phyloP scores from a whole-genome alignment of 2,797 vertebrate species.

The Hyperoplus immaculatus region DNA sequence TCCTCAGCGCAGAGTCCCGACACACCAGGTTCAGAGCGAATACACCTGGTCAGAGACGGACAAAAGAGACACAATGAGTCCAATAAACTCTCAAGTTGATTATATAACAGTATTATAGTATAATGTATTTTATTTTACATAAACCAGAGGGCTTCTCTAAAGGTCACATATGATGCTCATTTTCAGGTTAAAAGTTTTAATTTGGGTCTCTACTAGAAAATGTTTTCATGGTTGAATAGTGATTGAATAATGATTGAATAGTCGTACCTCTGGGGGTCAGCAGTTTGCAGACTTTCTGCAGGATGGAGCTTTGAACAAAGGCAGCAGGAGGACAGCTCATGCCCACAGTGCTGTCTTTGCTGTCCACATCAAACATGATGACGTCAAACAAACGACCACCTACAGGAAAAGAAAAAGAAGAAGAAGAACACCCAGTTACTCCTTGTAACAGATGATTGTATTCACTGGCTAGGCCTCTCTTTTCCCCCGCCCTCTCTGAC shows the following conservation, averaged over 20 bases:
- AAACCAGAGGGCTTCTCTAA: too few species aligned
- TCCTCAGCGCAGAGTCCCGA: conserved; percentile 88
- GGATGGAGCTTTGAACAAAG: conserved; percentile 90
- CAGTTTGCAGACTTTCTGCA: conserved; percentile 89
- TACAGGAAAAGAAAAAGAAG: conserved; percentile 54
- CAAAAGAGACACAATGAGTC: neutral
- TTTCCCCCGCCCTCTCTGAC: conserved; percentile 50
- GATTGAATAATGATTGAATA: too few species aligned
- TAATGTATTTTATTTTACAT: too few species aligned
- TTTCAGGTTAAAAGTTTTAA: too few species aligned
- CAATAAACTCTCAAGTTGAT: too few species aligned
- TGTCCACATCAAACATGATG: conserved; percentile 97
- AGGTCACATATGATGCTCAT: too few species aligned
- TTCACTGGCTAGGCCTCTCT: neutral
- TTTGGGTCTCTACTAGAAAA: too few species aligned
- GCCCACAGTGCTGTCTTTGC: conserved; percentile 92
- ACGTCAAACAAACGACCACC: conserved; percentile 86
- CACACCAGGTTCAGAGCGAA: conserved; percentile 96
- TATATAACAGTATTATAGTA: too few species aligned
- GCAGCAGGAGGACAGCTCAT: conserved; percentile 96
- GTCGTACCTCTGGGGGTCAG: conserved; percentile 89
- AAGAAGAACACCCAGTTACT: conserved; percentile 1
- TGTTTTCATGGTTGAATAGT: too few species aligned
- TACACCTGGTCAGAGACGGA: conserved; percentile 48
- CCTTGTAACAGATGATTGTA: neutral